Conservation (phyloP, 2,888 invertebrate species). For the Chrysodeixis includens region DNA sequence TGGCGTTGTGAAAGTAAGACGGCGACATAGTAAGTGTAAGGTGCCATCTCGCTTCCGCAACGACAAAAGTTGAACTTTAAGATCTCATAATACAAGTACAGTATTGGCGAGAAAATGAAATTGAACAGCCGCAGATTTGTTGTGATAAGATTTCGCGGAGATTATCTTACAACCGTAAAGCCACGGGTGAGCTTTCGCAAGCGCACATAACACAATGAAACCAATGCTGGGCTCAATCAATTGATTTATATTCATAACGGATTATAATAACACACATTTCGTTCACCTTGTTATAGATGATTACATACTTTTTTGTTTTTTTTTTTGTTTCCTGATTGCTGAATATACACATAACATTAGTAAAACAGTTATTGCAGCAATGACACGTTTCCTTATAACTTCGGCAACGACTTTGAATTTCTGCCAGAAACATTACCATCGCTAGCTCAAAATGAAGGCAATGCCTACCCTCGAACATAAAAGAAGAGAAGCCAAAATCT, state of each 20-base stretch:
- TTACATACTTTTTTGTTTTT: neutral
- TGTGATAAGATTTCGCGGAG: slow-evolving; percentile 48
- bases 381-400: no score
- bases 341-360: no score
- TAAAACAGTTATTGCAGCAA: no score
- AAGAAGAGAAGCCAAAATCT: neutral
- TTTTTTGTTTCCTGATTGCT: no score
- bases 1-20: no score
- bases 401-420: no score
- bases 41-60: no score
- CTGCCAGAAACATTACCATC: no score
- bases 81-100: slow-evolving; percentile 9
- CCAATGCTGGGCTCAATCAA: slow-evolving; percentile 13
- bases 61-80: no score
- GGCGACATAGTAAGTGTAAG: no score
- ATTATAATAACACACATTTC: neutral
- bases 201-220: slow-evolving; percentile 23
- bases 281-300: neutral
- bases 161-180: slow-evolving; percentile 35
- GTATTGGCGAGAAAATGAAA: slow-evolving; percentile 39
- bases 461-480: no score
- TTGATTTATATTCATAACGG: neutral
- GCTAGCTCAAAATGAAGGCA: no score
- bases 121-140: slow-evolving; percentile 44
- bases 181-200: slow-evolving; percentile 23